Evolutionary conservation across 1,140 invertebrate species (phyloP).

Genomic region (Agrilus planipennis): DNA sequence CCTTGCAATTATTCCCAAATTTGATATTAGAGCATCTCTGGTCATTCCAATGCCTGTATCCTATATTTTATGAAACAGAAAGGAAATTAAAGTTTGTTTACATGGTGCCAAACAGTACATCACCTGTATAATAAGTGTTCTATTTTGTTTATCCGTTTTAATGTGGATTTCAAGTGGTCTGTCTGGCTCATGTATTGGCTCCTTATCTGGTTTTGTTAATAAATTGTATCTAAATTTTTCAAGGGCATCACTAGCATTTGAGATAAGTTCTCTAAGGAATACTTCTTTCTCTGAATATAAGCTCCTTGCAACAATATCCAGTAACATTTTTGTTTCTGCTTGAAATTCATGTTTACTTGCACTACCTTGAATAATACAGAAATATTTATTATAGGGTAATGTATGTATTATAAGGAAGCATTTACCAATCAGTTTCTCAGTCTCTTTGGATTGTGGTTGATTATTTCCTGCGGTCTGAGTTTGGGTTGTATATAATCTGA

Average conservation of each 20-base stretch:
- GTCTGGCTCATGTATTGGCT: conserved; percentile 37
- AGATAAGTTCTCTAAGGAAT: conserved; percentile 90
- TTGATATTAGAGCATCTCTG: conserved; percentile 78
- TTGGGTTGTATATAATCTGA: not conserved
- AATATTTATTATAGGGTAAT: too few relatives aligned
- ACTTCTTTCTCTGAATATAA: conserved; percentile 97
- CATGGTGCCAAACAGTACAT: conserved; percentile 6
- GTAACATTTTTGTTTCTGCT: conserved; percentile 87
- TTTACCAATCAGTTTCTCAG: too few relatives aligned
- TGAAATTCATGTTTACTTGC: conserved; percentile 72
- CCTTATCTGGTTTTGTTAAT: conserved; percentile 36
- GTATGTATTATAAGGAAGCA: too few relatives aligned
- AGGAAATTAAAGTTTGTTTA: conserved; percentile 1
- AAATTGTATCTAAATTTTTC: conserved; percentile 78
- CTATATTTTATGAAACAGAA: conserved; percentile 29
- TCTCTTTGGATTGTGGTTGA: too few relatives aligned
- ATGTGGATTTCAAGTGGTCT: conserved; percentile 77
- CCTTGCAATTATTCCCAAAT: conserved; percentile 89
- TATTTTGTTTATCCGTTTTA: conserved; percentile 73
- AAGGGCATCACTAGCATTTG: conserved; percentile 93
- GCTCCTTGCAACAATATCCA: conserved; percentile 95
- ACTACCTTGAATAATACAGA: conserved; percentile 31
- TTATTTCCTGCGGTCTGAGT: too few relatives aligned
- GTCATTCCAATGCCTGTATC: conserved; percentile 93
- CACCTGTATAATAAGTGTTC: conserved; percentile 78